phyloP scores from a whole-genome alignment of 2,113 vertebrate genomes.

The Sclerurus mexicanus region DNA sequence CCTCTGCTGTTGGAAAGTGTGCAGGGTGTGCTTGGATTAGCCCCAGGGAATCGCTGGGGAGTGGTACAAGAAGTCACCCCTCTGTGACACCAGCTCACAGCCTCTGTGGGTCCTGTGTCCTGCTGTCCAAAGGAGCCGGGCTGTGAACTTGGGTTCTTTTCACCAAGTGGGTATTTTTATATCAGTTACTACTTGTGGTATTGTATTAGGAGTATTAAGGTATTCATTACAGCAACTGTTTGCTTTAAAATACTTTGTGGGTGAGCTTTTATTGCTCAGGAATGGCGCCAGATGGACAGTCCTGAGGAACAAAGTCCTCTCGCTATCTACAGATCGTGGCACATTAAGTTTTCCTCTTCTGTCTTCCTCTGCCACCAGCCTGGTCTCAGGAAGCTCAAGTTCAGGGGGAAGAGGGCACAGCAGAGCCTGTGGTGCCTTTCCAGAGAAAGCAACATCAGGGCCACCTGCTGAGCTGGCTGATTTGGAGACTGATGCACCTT shows the following conservation, averaged over 20 bases:
- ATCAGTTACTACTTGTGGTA: background rate
- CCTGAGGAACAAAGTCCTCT: conserved; percentile 50
- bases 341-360: background rate
- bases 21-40: background rate
- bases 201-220: conserved; percentile 31
- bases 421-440: background rate
- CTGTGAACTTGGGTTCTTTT: background rate
- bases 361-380: background rate
- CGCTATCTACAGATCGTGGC: background rate
- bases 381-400: background rate
- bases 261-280: conserved; percentile 49
- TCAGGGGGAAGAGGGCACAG: background rate
- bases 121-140: background rate
- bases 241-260: conserved; percentile 32
- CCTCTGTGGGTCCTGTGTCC: background rate
- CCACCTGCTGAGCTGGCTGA: background rate
- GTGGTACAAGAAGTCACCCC: background rate
- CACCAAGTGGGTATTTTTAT: background rate
- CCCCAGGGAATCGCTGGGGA: accelerated
- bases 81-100: background rate
- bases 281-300: conserved; percentile 42
- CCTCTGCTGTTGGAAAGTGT: background rate
- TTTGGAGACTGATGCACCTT: background rate
- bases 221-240: conserved; percentile 43
- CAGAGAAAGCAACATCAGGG: background rate